phyloP scores from a whole-genome alignment of 2,113 vertebrate genomes.

The Morone chrysops region DNA sequence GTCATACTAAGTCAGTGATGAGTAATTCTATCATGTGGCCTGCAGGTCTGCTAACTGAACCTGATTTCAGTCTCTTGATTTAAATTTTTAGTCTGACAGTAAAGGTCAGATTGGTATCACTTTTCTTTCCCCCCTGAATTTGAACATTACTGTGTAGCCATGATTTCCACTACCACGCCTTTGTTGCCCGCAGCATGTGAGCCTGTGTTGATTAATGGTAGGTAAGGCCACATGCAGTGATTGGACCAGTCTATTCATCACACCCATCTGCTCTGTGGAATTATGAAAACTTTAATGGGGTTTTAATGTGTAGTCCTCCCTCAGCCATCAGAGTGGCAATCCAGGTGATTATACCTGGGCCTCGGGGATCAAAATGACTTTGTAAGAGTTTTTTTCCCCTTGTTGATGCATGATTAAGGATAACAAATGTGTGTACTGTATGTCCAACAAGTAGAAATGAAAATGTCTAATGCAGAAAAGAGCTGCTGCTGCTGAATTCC shows the following conservation, averaged over 20 bases:
- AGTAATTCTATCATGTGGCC: neutral
- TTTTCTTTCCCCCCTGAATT: neutral
- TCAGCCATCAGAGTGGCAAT: conserved; percentile 43
- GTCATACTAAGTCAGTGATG: neutral
- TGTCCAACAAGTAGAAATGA: neutral
- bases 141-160: neutral
- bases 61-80: conserved; percentile 12
- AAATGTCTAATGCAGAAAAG: conserved; percentile 23
- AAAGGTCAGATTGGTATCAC: conserved; percentile 18
- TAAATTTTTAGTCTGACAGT: neutral
- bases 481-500: conserved; percentile 1
- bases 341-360: conserved; percentile 58
- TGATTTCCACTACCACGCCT: conserved; percentile 8
- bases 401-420: conserved; percentile 20
- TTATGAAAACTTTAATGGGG: conserved; percentile 72
- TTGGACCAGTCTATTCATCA: conserved; percentile 70
- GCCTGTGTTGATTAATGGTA: conserved; percentile 67
- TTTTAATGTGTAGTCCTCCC: conserved; percentile 71
- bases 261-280: conserved; percentile 65
- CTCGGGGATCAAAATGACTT: conserved; percentile 33
- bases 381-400: conserved; percentile 20
- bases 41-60: conserved; percentile 3
- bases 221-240: conserved; percentile 45
- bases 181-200: conserved; percentile 51
- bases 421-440: neutral